These are phyloP conservation scores for Bombus vancouverensis DNA, from an alignment of 1,140 invertebrate genomes.

Conservation along the genomic window DNA sequence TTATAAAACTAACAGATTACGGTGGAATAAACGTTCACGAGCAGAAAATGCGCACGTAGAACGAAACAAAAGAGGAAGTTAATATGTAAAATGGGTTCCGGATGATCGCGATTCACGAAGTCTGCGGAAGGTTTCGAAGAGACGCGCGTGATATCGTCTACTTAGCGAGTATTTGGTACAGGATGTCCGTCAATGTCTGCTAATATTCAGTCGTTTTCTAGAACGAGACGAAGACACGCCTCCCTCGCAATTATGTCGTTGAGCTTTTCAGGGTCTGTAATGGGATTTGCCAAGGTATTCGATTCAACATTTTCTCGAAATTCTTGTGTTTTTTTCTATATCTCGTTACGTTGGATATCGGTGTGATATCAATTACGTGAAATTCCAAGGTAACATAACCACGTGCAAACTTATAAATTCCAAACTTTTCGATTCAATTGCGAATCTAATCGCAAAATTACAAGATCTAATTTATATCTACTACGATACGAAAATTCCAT, in stretches of 20 bases:
- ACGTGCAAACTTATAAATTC: no score
- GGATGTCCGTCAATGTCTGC: slow-evolving; percentile 75
- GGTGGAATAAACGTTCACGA: background rate
- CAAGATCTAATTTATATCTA: no score
- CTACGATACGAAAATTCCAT: no score
- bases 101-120: background rate
- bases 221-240: slow-evolving; percentile 71
- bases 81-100: background rate
- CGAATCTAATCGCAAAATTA: no score
- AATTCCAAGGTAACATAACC: background rate
- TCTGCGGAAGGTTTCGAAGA: slow-evolving; percentile 18
- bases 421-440: no score
- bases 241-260: slow-evolving; percentile 67
- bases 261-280: slow-evolving; percentile 26
- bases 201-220: slow-evolving; percentile 75
- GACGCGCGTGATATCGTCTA: slow-evolving; percentile 70
- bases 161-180: slow-evolving; percentile 77
- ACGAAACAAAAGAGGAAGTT: background rate
- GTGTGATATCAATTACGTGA: background rate
- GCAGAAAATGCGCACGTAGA: background rate
- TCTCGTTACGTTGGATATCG: background rate
- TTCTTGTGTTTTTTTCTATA: background rate
- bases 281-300: slow-evolving; percentile 27
- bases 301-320: slow-evolving; percentile 6
- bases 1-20: background rate